Base-by-base conservation (phyloP, 2,797 vertebrate species). In the Sebastolobus altivelis region DNA sequence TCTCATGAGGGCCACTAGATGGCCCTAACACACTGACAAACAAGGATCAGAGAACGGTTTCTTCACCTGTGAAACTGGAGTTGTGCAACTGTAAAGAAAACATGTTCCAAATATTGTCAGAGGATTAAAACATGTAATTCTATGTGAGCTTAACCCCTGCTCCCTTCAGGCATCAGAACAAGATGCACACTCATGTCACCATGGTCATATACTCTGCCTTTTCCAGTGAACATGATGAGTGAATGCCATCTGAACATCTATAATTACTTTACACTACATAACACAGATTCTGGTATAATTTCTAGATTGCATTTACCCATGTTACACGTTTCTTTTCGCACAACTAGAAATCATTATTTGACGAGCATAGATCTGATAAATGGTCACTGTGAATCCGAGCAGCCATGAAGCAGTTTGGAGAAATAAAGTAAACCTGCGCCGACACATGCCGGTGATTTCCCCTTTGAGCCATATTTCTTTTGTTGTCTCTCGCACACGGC, bases 1-100 rank as follows among this genome's bases (percentile, higher is more conserved):
- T 92, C 49, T 77, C 16, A 14, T 1, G 0, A n/a, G 2, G 25
- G 5, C 82, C 95, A 94, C 90, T 91, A 92, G 96, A 89, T 94
- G 96, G 92, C 89, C 46, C 85, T 83, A 72, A 84, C 33, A 84
- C 77, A 82, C 92, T 74, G 29, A 54, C 72, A 84, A 92, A 81
- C 31, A 37, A 12, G 8, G 10, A 40, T 18, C 11, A 54, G 16
- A 74, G 12, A 67, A 18, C 31, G 25, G 29, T 37, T 22, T 12
- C 8, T 54, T 67, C 20, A 40, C 25, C 16, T 70, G 11, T 55
- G 25, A 85, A 72, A 75, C 52, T 37, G 38, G 14, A 58, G 31
- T 49, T 37, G 2, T 62, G 60, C 56, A 80, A 38, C 46, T 73
- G 54, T 8, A 37, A n/a, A 75, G 46, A 75, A 25, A 70, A 49